Conservation (phyloP, 2,113 vertebrate genomes). For the Chamaea fasciata region DNA sequence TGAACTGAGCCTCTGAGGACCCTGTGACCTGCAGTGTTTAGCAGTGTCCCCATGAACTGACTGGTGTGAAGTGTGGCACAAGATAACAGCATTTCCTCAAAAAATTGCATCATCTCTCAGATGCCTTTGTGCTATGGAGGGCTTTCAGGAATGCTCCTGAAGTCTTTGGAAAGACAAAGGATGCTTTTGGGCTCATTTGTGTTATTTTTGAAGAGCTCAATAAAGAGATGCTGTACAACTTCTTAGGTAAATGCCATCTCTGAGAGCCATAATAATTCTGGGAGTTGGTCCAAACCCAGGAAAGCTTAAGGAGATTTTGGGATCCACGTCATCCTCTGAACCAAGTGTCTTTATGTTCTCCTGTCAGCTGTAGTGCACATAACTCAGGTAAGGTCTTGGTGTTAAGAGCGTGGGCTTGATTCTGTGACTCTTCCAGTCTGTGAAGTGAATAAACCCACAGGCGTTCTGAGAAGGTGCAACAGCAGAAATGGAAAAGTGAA, state of each 20-base stretch:
- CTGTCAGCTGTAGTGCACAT: background rate
- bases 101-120: background rate
- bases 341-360: background rate
- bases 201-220: background rate
- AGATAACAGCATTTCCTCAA: background rate
- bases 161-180: background rate
- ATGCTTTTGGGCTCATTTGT: background rate
- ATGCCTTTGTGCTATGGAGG: background rate
- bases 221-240: background rate
- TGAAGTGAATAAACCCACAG: background rate
- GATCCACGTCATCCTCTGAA: background rate
- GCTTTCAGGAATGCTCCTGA: background rate
- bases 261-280: background rate
- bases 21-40: background rate
- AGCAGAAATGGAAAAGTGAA: background rate
- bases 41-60: background rate
- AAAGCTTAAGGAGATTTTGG: background rate
- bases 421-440: background rate
- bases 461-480: background rate
- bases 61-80: background rate
- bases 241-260: background rate
- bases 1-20: background rate
- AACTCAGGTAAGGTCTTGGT: background rate
- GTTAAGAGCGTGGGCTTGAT: background rate
- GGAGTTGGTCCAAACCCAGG: background rate